phyloP scores from a whole-genome alignment of 1,140 invertebrate species.

The Radopholus similis region DNA sequence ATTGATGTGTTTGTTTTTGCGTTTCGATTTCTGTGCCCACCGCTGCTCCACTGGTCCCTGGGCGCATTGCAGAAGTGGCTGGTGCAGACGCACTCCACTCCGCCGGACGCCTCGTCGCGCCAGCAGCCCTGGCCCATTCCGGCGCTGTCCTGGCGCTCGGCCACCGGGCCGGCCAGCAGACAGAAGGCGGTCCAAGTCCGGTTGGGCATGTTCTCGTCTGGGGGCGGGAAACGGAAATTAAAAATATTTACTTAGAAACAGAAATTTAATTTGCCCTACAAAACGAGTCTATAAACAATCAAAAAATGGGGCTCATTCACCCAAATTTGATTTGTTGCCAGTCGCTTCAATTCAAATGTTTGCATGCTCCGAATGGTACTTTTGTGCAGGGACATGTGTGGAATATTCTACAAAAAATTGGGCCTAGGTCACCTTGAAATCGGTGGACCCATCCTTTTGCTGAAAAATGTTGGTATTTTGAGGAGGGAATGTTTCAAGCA shows the following conservation, averaged over 20 bases:
- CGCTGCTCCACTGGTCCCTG: background rate
- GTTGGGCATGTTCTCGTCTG: slow-evolving; percentile 14
- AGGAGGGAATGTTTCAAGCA: too few relatives aligned
- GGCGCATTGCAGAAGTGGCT: slow-evolving; percentile 21
- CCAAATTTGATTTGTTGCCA: too few relatives aligned
- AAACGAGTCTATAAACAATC: too few relatives aligned
- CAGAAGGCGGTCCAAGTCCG: slow-evolving; percentile 12
- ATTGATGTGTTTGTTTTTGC: background rate
- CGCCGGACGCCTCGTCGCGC: background rate
- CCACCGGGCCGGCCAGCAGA: background rate
- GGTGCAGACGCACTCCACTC: slow-evolving; percentile 17
- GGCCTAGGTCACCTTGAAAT: too few relatives aligned
- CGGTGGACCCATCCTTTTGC: too few relatives aligned
- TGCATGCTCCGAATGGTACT: too few relatives aligned
- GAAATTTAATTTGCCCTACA: background rate
- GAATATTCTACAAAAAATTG: too few relatives aligned
- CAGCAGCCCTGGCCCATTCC: slow-evolving; percentile 15
- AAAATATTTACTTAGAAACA: background rate
- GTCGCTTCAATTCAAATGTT: too few relatives aligned
- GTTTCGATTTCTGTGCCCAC: background rate
- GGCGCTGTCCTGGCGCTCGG: background rate
- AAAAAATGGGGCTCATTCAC: too few relatives aligned
- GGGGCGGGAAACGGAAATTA: background rate
- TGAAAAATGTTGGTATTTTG: too few relatives aligned
- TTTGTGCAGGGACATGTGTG: too few relatives aligned